Percentiles rank a stretch among this genome's conserved stretches.
Evolutionary conservation across 2,888 invertebrate genomes (phyloP).

Genomic region (Amiota communis): DNA sequence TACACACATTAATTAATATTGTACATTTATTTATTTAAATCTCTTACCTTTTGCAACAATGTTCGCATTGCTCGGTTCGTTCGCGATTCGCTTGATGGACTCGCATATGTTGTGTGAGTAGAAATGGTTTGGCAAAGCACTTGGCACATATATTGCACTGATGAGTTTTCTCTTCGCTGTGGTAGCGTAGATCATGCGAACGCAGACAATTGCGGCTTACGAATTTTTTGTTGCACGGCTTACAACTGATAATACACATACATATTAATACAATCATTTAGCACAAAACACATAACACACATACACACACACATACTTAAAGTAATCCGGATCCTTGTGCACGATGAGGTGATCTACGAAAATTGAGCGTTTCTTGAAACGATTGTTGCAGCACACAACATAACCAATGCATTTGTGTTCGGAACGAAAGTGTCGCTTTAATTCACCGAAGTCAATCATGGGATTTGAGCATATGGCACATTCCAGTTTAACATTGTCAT

Average conservation of each 20-base stretch:
- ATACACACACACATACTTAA: slow-evolving; percentile 36
- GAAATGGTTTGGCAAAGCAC: slow-evolving; percentile 59
- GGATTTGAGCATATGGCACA: slow-evolving; percentile 5
- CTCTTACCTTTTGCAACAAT: slow-evolving; percentile 52
- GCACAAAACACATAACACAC: background rate
- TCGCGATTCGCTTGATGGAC: slow-evolving; percentile 56
- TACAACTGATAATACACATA: slow-evolving; percentile 45
- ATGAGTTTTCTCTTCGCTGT: slow-evolving; percentile 57
- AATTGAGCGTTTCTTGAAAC: slow-evolving; percentile 45
- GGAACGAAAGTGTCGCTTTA: slow-evolving; percentile 46
- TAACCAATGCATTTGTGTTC: slow-evolving; percentile 47
- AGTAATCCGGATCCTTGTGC: slow-evolving; percentile 50
- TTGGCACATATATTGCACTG: slow-evolving; percentile 54
- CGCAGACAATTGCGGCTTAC: slow-evolving; percentile 62
- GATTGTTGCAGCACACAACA: slow-evolving; percentile 48
- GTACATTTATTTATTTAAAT: slow-evolving; percentile 2
- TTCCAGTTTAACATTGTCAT: slow-evolving; percentile 6
- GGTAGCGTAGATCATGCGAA: slow-evolving; percentile 62
- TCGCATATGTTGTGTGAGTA: slow-evolving; percentile 62
- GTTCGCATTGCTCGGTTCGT: slow-evolving; percentile 53
- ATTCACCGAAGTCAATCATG: slow-evolving; percentile 34
- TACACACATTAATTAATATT: background rate
- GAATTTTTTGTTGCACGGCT: slow-evolving; percentile 54
- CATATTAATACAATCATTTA: too few relatives aligned
- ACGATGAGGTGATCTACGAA: slow-evolving; percentile 50